Evolutionary conservation across 2,888 invertebrate genomes (phyloP), one percentile per base, ranked within the genome.

Genomic region (Thereva nobilitata): DNA sequence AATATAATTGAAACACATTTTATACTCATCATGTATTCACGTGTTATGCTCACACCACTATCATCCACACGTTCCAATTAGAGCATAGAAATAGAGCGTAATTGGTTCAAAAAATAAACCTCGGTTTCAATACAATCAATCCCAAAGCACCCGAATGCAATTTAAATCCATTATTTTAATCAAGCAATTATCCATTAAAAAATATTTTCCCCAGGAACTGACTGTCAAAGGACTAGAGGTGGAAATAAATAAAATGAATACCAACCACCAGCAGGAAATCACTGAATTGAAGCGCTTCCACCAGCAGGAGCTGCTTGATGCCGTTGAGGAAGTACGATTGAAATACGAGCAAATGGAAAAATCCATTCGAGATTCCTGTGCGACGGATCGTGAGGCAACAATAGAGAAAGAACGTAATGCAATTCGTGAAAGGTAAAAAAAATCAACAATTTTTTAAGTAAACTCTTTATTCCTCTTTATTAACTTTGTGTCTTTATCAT

Each of bases 171-270:
- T 8, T 9, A 44, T 9, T 55, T 55, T 7, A 50, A 50, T 50
- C 8, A n/a, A 42, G n/a, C 42, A 9, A 42, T 42, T 42, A 9
- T 7, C 3, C 47, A 10, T 12, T 47, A n/a, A n/a, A 12, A n/a
- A 5, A 10, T 47, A 10, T 47, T 9, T 47, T 5, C 40, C 42
- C 3, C 38, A 87, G 91, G 92, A 93, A 76, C 82, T 92, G 75
- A 93, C 93, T 4, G 90, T 93, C 0, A 93, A 92, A 82, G 92
- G 93, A 0, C 78, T 94, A n/a, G 93, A 93, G 79, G 88, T 91
- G 0, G 93, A 94, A 78, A 83, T 94, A 3, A 86, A 90, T 35
- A 88, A 87, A 73, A 91, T 93, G 88, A 88, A 89, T 41, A 86
- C 87, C 23, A 83, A 88, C 2, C 90, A 91, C 75, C 86, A 88